Base-by-base conservation (phyloP, 2,113 vertebrate species). In the Elephas maximus region DNA sequence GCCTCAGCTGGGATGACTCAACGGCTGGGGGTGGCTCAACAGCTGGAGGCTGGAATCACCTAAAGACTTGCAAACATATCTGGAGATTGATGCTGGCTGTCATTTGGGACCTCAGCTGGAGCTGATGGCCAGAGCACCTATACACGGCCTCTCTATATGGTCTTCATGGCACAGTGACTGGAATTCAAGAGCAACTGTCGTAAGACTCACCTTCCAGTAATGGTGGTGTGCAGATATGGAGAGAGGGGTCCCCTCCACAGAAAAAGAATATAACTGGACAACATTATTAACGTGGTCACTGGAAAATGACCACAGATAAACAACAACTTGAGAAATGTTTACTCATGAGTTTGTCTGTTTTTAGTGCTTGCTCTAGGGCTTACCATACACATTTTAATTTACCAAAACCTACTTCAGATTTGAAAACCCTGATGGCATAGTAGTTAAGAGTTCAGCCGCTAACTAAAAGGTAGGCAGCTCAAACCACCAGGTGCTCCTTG, bases 191-290 rank as follows among this genome's bases (percentile, higher is more conserved):
- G 28, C 57, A 81, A 87, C 44, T 51, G 11, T 90, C 51, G 74
- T 65, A 79, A 89, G 87, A 73, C 4, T 97, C 80, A 30, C 80
- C 76, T 95, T 95, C 77, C 17, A 87, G 44, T 60, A 77, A 78
- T 1, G 5, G 37, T 4, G 0, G 24, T 28, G 17, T 51, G 57
- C 81, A n/a, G 62, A 15, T 37, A 81, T 15, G 1, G 1, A 5
- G 37, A 26, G 24, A 78, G 37, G 37, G 37, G 14, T 6, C 7
- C 17, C 30, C 26, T 11, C 21, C 84, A 83, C n/a, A 86, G n/a
- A 92, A 80, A 48, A 21, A 87, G 76, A 23, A 12, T 45, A 88
- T 85, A 84, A 62, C 33, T 60, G 11, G 78, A 63, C 11, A 86
- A 14, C 6, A 23, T 51, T 57, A 62, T 45, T 57, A 62, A 93